Percentiles rank a stretch among this genome's conserved stretches.
Evolutionary conservation across 2,113 vertebrate genomes (phyloP).

Genomic region (Pangasianodon hypophthalmus): DNA sequence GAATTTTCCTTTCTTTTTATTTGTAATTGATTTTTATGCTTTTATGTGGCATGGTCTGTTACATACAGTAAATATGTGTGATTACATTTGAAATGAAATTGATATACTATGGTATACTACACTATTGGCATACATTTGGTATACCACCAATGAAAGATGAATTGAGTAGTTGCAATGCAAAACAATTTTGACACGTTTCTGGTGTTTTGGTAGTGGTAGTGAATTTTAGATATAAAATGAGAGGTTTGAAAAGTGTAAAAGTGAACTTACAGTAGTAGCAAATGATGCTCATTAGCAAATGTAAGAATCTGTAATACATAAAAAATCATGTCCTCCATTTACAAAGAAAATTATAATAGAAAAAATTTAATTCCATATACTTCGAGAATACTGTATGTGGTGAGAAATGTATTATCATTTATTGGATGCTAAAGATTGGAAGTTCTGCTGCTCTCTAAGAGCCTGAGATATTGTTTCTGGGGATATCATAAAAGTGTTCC

Average conservation of each 20-base stretch:
- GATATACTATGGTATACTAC: too few species aligned
- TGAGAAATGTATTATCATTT: background rate
- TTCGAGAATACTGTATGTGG: background rate
- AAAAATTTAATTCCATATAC: too few species aligned
- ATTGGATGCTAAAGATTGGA: constrained; percentile 3
- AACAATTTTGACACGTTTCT: background rate
- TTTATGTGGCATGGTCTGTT: background rate
- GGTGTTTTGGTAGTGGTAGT: background rate
- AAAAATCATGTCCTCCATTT: background rate
- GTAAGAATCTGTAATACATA: background rate
- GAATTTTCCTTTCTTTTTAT: background rate
- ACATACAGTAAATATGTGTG: background rate
- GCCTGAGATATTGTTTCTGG: constrained; percentile 35
- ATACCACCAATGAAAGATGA: background rate
- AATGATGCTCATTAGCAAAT: background rate
- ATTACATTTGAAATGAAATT: background rate
- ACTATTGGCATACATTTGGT: background rate
- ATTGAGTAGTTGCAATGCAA: background rate
- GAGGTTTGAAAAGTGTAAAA: background rate
- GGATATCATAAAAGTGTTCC: constrained; percentile 49
- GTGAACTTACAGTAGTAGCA: background rate
- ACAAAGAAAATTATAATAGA: background rate
- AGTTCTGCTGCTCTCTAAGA: constrained; percentile 4
- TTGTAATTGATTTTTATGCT: background rate
- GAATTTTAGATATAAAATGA: background rate